Evolutionary conservation across 2,797 vertebrate genomes (phyloP), one percentile per base, ranked within the genome.

Genomic region (Catostomus latipinnis): DNA sequence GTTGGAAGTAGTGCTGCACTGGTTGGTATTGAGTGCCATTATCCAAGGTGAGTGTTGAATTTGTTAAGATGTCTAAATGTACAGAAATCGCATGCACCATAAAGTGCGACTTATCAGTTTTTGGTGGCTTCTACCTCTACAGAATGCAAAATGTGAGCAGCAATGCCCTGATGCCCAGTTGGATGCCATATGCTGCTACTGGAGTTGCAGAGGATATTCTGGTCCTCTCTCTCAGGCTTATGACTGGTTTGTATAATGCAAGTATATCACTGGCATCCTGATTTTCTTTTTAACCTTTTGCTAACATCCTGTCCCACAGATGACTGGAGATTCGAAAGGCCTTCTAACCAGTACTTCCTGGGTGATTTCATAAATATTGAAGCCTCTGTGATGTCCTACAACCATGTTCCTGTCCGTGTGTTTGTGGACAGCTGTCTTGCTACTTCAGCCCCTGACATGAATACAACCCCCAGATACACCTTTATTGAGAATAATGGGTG

Each of bases 81-180:
- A 22, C 22, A 2, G 22, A 22, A 22, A 22, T 22, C 22, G 22
- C 22, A 22, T 22, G 22, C 22, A 22, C 22, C 22, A 22, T 22
- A 22, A 22, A 22, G 34, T 34, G 34, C 3, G 2, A 2, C 2
- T 34, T 34, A 34, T 34, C 34, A 4, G 34, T 34, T 34, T 34
- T 34, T 34, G 34, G 34, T 34, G 34, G 2, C 34, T 3, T 34
- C 34, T 34, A 34, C 34, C 34, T 56, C 76, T 8, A 0, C 84
- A 93, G 93, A 86, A 83, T 81, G 34, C 83, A 88, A 10, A 80
- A 82, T 1, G 93, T 89, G 74, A 93, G 90, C 89, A 91, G 91
- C 74, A 1, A 18, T 1, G 80, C 74, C 50, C 0, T 91, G 67
- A 76, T 46, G 70, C 90, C 91, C 6, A 71, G 83, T 83, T 92